A percentile compares a stretch with the other conserved stretches of the same genome.
Conservation (phyloP, 1,140 invertebrate genomes). For the Leptonema lineaticorne region DNA sequence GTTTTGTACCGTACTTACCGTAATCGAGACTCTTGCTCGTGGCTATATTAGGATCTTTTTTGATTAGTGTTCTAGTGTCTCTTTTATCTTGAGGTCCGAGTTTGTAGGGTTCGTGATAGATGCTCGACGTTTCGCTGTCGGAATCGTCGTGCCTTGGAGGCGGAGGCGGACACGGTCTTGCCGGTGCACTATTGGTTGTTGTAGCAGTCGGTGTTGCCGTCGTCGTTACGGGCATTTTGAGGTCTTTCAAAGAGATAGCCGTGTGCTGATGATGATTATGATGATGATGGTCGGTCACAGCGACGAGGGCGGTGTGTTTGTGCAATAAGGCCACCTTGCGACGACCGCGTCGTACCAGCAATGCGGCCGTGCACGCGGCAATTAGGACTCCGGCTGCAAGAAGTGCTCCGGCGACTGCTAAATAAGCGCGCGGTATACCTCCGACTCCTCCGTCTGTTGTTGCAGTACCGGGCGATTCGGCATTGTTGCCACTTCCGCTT, state of each 20-base stretch:
- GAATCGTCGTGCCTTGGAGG: conserved; percentile 49
- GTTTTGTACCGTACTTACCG: conserved; percentile 40
- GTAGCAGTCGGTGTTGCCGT: conserved; percentile 35
- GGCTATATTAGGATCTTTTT: conserved; percentile 49
- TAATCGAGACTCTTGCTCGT: conserved; percentile 57
- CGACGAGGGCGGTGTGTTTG: conserved; percentile 63
- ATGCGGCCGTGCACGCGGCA: conserved; percentile 66
- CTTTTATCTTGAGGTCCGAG: conserved; percentile 54
- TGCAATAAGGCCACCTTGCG: conserved; percentile 69
- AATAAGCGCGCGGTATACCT: conserved; percentile 65
- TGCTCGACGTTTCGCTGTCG: conserved; percentile 60
- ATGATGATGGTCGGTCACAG: conserved; percentile 1
- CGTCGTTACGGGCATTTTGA: conserved; percentile 54
- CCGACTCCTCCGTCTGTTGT: conserved; percentile 40
- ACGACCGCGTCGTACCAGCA: conserved; percentile 70
- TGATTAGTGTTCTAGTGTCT: conserved; percentile 54
- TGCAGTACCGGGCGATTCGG: conserved; percentile 41
- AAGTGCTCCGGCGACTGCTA: conserved; percentile 77
- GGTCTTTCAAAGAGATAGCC: conserved; percentile 67
- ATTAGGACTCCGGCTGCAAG: conserved; percentile 71
- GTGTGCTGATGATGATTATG: neutral
- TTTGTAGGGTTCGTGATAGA: conserved; percentile 66
- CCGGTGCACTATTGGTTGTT: neutral
- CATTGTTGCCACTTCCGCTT: conserved; percentile 36
- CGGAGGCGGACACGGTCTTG: conserved; percentile 7